These are phyloP conservation scores for Dasyornis broadbenti DNA, from an alignment of 2,113 vertebrate species.

Conservation along the genomic window DNA sequence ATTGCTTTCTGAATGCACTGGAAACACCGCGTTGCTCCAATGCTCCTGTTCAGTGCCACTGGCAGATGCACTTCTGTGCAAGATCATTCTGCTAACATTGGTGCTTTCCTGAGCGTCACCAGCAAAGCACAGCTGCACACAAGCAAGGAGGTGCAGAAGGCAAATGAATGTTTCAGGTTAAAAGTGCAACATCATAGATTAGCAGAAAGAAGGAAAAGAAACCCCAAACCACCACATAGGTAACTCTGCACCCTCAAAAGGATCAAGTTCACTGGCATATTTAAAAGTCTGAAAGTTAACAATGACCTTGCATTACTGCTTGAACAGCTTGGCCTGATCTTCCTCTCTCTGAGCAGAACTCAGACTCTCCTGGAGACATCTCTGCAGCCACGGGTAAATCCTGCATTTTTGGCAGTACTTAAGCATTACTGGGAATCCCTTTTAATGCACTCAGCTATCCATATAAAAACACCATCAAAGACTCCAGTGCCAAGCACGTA, in stretches of 20 bases:
- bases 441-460: neutral
- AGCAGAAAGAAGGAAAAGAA: neutral
- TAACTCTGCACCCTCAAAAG: neutral
- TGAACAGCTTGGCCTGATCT: neutral
- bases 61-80: neutral
- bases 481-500: neutral
- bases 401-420: neutral
- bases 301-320: neutral
- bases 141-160: neutral
- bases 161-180: too few species aligned
- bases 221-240: accelerated
- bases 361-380: neutral
- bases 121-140: neutral
- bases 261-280: neutral
- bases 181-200: accelerated
- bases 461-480: neutral
- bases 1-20: neutral
- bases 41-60: neutral
- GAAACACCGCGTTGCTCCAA: accelerated
- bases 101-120: neutral
- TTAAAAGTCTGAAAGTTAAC: neutral
- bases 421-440: neutral
- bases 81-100: neutral
- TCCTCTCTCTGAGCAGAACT: neutral
- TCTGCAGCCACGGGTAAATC: neutral